A percentile compares a stretch with the other conserved stretches of the same genome.
These are phyloP conservation scores for Rhinella marina DNA, from an alignment of 2,797 vertebrate species.

Conservation along the genomic window DNA sequence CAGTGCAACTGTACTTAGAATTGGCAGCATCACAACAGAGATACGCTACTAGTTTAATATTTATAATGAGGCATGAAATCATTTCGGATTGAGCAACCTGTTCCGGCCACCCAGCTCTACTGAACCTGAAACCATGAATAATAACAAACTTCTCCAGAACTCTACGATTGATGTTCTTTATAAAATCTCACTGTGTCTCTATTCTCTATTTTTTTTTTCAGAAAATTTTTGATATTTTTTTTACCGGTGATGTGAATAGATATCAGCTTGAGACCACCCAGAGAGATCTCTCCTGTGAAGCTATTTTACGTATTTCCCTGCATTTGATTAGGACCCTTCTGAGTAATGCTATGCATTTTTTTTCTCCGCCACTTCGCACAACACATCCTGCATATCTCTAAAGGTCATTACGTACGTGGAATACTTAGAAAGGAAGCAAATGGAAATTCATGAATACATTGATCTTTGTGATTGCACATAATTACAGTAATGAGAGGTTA, in stretches of 20 bases:
- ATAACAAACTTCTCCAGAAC: slow-evolving; percentile 39
- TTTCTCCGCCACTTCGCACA: slow-evolving; percentile 61
- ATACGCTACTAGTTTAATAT: slow-evolving; percentile 27
- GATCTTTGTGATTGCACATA: slow-evolving; percentile 28
- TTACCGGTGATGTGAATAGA: slow-evolving; percentile 64
- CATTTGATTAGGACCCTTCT: slow-evolving; percentile 73
- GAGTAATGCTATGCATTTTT: slow-evolving; percentile 65
- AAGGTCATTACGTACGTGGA: slow-evolving; percentile 55
- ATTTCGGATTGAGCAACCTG: slow-evolving; percentile 59
- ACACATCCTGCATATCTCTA: slow-evolving; percentile 53
- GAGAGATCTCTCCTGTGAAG: slow-evolving; percentile 66
- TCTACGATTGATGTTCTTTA: slow-evolving; percentile 66
- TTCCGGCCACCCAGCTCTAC: slow-evolving; percentile 61
- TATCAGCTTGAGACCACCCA: slow-evolving; percentile 73
- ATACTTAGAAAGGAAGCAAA: slow-evolving; percentile 49
- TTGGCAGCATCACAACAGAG: background rate
- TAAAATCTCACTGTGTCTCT: slow-evolving; percentile 59
- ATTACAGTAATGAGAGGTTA: background rate
- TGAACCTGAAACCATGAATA: slow-evolving; percentile 53
- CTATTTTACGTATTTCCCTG: slow-evolving; percentile 68
- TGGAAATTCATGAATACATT: slow-evolving; percentile 21
- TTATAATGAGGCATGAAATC: slow-evolving; percentile 55
- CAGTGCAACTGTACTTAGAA: slow-evolving; percentile 9
- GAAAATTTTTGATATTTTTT: slow-evolving; percentile 65
- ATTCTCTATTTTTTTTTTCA: slow-evolving; percentile 63